Conservation (phyloP, 1,140 invertebrate species). For the Aporrectodea caliginosa region DNA sequence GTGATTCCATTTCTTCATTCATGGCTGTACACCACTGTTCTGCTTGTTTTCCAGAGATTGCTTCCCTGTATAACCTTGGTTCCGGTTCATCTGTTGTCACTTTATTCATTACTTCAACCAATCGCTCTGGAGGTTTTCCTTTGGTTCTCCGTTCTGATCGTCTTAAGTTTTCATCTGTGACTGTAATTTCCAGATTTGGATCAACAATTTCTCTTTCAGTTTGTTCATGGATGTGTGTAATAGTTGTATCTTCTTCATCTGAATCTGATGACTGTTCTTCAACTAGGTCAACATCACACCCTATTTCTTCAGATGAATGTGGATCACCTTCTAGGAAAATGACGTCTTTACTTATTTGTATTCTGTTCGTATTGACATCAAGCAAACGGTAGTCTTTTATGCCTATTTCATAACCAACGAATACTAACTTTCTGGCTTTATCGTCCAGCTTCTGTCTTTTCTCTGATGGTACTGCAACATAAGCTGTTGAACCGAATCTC, state of each 20-base stretch:
- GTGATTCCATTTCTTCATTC: constrained; percentile 9
- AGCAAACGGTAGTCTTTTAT: constrained; percentile 26
- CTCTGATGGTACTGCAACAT: constrained; percentile 49
- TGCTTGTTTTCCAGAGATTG: background rate
- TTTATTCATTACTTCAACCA: constrained; percentile 2
- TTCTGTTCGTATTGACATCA: constrained; percentile 4
- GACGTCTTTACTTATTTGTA: constrained; percentile 21
- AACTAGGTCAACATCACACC: too few relatives aligned
- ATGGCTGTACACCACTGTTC: constrained; percentile 30
- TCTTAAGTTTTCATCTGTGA: too few relatives aligned
- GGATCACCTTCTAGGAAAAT: constrained; percentile 29
- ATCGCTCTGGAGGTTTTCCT: background rate
- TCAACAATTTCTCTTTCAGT: too few relatives aligned
- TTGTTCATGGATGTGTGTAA: too few relatives aligned
- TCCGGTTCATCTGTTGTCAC: background rate
- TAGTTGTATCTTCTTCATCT: too few relatives aligned
- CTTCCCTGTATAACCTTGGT: background rate
- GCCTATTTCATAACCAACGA: constrained; percentile 45
- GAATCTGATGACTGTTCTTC: too few relatives aligned
- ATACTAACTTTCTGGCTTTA: constrained; percentile 47
- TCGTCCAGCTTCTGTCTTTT: constrained; percentile 50
- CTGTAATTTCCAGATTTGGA: too few relatives aligned
- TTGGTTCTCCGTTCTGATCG: background rate
- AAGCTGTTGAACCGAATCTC: constrained; percentile 56
- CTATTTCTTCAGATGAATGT: too few relatives aligned